Evolutionary conservation across 2,888 invertebrate genomes (phyloP), one percentile per base, ranked within the genome.

Genomic region (Meteorus cinctellus): DNA sequence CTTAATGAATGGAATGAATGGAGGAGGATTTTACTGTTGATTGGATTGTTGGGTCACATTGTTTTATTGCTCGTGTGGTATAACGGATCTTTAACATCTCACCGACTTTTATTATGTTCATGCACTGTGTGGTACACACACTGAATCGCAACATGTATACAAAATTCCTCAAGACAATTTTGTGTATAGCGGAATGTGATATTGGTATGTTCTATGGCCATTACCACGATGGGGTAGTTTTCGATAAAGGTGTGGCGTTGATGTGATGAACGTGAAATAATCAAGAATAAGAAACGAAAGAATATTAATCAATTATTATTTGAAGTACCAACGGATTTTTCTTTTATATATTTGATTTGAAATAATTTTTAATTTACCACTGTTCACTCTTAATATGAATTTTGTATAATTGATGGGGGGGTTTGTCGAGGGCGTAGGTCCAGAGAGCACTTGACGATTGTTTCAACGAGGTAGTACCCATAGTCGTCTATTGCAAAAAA

Each of bases 191-290:
- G 12, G 8, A 41, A 41, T 41, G 41, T 41, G 12, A 8, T 41
- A 41, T 41, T 12, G 2, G 8, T 12, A 41, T 41, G 41, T 41
- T 41, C 12, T 12, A 41, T 41, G 12, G 12, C 41, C 41, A 41
- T 8, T 41, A 41, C 2, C 4, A 12, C 8, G 41, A 41, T 41
- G 71, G 72, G 75, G 66, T 48, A 62, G 66, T 27, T 41, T 60
- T 45, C 41, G 66, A 70, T 76, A 5, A 14, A 79, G 80, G 79
- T 79, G 79, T 81, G 78, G 80, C 81, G 69, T 69, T 66, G 27
- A 41, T 45, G 74, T 71, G 77, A 72, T 77, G 77, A n/a, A 48
- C 0, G n/a, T 48, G 16, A 48, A 5, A n/a, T n/a, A 16, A n/a
- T n/a, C 4, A n/a, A 4, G n/a, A 48, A 48, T 14, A n/a, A 48